phyloP scores from a whole-genome alignment of 2,113 vertebrate species.

The Alaudala cheleensis region DNA sequence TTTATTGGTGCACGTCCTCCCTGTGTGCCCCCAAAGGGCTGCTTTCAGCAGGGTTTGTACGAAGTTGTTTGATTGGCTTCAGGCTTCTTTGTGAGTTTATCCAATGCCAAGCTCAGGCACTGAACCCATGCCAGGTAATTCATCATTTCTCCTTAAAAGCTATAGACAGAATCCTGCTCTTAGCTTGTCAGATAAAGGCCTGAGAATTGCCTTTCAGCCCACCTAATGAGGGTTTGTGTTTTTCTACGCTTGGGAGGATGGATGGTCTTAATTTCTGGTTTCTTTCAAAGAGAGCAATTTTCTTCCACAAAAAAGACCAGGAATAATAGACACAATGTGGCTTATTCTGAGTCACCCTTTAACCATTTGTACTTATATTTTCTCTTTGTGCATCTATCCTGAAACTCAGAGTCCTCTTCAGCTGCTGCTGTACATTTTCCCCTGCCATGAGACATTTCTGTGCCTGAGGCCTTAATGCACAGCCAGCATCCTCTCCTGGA shows the following conservation, averaged over 20 bases:
- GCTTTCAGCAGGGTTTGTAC: background rate
- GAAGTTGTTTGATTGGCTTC: conserved; percentile 16
- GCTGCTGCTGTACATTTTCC: background rate
- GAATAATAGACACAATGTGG: conserved; percentile 42
- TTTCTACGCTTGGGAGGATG: background rate
- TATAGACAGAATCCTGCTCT: background rate
- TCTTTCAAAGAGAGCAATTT: conserved; percentile 36
- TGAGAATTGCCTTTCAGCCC: conserved; percentile 48
- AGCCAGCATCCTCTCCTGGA: background rate
- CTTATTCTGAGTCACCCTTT: conserved; percentile 27
- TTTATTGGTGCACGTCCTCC: background rate
- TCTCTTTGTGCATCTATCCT: background rate
- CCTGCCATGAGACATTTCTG: background rate
- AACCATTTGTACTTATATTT: background rate
- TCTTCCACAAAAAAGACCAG: conserved; percentile 5
- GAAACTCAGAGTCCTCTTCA: background rate
- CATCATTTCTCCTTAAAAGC: conserved; percentile 3
- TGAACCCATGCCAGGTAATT: conserved; percentile 44
- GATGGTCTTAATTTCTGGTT: conserved; percentile 40
- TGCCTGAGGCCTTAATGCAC: background rate
- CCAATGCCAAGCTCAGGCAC: background rate
- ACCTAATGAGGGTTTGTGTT: conserved; percentile 45
- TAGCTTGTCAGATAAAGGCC: conserved; percentile 30
- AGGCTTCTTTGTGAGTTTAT: conserved; percentile 19
- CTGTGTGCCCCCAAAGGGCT: background rate